Base-by-base conservation (phyloP, 30 jellyfish, hydroid and myxozoan genomes). In the Aurelia coerulea region DNA sequence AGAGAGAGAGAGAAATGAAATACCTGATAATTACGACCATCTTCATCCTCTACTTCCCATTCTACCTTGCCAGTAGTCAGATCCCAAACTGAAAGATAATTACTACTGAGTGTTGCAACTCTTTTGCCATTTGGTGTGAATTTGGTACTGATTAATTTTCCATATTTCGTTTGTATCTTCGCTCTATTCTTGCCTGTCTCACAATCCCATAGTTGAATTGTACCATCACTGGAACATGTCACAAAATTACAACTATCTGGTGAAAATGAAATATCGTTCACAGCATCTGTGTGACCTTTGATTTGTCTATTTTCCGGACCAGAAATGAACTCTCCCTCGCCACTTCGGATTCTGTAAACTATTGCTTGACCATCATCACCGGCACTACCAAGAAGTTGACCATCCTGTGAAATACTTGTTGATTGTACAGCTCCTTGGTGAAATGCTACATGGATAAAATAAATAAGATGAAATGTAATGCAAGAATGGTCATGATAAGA, bases 191-290 rank as follows among this genome's bases (percentile, higher is more conserved):
- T 74, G 80, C 96, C 96, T 35, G 93, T 85, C 50, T 76, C 96
- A 13, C 85, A 34, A 62, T 91, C 96, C 98, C 98, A 91, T 1
- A 80, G 58, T 68, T 78, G 88, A 16, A 86, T 52, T 51, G 90
- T n/a, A 29, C 94, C 92, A 71, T 91, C 98, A 35, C 92, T 84
- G 53, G 98, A 86, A 16, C 93, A 53, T 42, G 98, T 84, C 46
- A 91, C 56, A 42, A 86, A 65, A 64, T 68, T 41, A 65, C 91
- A 51, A 33, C 80, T 80, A 33, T 91, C 98, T 11, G 87, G 34
- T 15, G 98, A 91, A 53, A 91, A 85, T 67, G 76, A 66, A 17
- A 86, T 67, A 56, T 86, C 96, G 39, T 86, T 91, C 1, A 91
- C 85, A 14, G 95, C 92, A 41, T 84, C 95, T 4, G 88, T 67